Conservation (phyloP, 1,140 invertebrate species). For the Caenorhabditis tropicalis region DNA sequence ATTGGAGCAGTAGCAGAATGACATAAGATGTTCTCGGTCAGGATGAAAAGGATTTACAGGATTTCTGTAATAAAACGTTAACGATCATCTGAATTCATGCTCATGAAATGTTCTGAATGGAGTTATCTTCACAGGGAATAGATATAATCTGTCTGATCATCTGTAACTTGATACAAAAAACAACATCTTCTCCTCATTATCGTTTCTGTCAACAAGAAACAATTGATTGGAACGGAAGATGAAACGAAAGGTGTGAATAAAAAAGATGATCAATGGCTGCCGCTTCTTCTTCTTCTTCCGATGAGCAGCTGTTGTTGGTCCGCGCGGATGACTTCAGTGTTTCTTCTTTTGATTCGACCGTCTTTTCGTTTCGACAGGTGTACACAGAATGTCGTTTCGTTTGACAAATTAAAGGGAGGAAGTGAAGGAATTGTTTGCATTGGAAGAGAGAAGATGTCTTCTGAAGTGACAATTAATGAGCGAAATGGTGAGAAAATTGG, state of each 20-base stretch:
- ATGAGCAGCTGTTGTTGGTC: slow-evolving; percentile 12
- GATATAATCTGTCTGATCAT: too few relatives aligned
- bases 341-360: not conserved
- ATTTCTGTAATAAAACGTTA: too few relatives aligned
- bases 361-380: slow-evolving; percentile 12
- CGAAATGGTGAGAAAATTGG: not conserved
- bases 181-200: too few relatives aligned
- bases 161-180: too few relatives aligned
- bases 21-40: not conserved
- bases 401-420: slow-evolving; percentile 9
- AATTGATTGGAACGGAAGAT: too few relatives aligned
- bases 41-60: too few relatives aligned
- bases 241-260: not conserved
- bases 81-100: too few relatives aligned
- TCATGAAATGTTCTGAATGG: too few relatives aligned
- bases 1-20: not conserved
- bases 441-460: not conserved
- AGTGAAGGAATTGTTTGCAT: not conserved
- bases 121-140: too few relatives aligned
- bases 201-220: too few relatives aligned
- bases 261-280: not conserved
- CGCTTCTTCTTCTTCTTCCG: not conserved
- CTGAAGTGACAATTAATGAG: not conserved
- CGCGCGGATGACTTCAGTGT: not conserved
- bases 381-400: not conserved